Percentiles rank a stretch among this genome's conserved stretches.
Conservation (phyloP, 2,113 vertebrate genomes). For the Paedocypris sp. region DNA sequence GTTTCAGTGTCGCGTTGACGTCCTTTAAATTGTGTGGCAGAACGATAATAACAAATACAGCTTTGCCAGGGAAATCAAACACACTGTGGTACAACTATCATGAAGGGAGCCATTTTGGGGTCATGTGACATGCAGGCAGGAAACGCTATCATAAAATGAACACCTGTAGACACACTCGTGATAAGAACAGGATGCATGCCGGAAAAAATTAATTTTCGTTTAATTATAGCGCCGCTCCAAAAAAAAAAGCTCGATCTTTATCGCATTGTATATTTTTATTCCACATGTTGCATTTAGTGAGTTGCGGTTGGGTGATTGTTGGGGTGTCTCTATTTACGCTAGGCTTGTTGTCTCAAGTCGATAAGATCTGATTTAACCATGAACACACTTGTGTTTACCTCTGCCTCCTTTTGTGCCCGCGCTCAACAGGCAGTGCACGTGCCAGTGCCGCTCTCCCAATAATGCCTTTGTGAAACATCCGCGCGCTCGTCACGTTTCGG, state of each 20-base stretch:
- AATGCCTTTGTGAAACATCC: constrained; percentile 59
- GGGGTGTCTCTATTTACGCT: neutral
- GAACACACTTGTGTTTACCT: constrained; percentile 41
- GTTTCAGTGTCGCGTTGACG: too few species aligned
- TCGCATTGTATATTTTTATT: too few species aligned
- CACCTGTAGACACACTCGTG: neutral
- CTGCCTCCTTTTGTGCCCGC: constrained; percentile 49
- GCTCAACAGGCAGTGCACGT: constrained; percentile 56
- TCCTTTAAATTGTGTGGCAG: too few species aligned
- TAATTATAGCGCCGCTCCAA: too few species aligned
- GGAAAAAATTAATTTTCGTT: too few species aligned
- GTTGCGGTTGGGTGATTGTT: neutral
- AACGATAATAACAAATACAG: too few species aligned
- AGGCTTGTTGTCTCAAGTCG: neutral
- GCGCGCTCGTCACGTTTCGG: constrained; percentile 54
- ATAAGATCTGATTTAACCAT: neutral
- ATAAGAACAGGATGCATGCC: too few species aligned
- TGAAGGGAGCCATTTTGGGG: neutral
- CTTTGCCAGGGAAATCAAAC: too few species aligned
- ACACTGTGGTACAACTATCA: neutral
- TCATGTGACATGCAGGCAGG: neutral
- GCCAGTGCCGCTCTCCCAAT: constrained; percentile 48
- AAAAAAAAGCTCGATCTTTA: too few species aligned
- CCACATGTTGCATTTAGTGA: too few species aligned
- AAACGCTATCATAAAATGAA: neutral